phyloP scores from a whole-genome alignment of 1,140 invertebrate species.

The Bombus sibiricus region DNA sequence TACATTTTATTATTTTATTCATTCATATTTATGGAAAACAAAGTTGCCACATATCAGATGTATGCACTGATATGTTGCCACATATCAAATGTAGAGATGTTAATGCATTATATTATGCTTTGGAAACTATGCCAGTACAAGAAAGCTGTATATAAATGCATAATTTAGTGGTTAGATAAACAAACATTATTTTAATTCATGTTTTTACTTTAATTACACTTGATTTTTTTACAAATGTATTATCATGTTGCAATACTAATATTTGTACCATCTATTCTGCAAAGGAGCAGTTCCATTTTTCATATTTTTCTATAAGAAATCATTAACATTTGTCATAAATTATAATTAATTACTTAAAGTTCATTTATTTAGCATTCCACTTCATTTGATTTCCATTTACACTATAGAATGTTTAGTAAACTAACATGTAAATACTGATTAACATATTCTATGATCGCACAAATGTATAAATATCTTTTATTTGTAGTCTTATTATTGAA shows the following conservation, averaged over 20 bases:
- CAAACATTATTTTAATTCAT: neutral
- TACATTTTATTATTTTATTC: neutral
- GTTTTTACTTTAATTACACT: slow-evolving; percentile 16
- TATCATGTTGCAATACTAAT: slow-evolving; percentile 5
- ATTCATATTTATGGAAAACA: neutral
- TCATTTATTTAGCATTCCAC: neutral
- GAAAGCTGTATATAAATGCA: neutral
- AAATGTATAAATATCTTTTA: slow-evolving; percentile 19
- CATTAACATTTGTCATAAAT: neutral
- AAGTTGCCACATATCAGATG: neutral
- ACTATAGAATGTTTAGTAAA: slow-evolving; percentile 17
- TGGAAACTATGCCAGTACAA: neutral
- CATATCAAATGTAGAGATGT: neutral
- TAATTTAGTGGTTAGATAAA: neutral
- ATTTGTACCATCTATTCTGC: slow-evolving; percentile 1
- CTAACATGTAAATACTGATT: slow-evolving; percentile 41
- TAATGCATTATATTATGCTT: neutral
- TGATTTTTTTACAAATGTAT: slow-evolving; percentile 26
- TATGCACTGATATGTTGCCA: too few species aligned
- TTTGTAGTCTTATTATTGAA: slow-evolving; percentile 31
- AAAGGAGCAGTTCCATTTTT: neutral
- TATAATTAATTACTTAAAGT: neutral
- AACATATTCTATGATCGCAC: slow-evolving; percentile 18
- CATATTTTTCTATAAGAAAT: neutral
- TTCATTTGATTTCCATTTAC: slow-evolving; percentile 10